Conservation (phyloP, 2,113 vertebrate species). For the Amazona vittata region DNA sequence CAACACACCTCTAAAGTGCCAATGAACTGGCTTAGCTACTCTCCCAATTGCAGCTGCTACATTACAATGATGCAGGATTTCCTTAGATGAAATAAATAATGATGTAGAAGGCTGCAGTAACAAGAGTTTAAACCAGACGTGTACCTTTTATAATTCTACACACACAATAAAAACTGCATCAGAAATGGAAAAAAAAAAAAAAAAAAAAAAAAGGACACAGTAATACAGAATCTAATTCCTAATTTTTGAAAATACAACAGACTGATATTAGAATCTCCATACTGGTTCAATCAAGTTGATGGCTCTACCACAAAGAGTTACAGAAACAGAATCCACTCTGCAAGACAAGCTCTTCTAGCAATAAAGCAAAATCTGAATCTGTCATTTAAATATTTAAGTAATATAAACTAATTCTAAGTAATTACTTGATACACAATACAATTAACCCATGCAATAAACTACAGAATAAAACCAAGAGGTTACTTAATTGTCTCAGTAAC, state of each 20-base stretch:
- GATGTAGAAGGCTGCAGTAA: background rate
- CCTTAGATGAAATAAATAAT: background rate
- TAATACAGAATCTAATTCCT: background rate
- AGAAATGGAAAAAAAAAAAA: fast-evolving
- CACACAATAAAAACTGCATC: background rate
- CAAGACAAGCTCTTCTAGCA: background rate
- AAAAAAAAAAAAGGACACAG: background rate
- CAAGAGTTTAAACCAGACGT: background rate
- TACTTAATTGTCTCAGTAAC: background rate
- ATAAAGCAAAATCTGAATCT: background rate
- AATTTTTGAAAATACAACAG: background rate
- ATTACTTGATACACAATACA: background rate
- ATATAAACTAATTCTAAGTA: background rate
- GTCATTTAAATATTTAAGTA: background rate
- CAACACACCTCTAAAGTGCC: background rate
- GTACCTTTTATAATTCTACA: background rate
- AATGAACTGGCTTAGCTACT: background rate
- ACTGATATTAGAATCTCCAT: background rate
- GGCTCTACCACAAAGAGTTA: background rate
- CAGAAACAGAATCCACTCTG: background rate
- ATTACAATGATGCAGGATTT: background rate
- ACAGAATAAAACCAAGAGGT: background rate
- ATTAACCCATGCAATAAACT: conserved; percentile 7
- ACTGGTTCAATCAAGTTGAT: background rate
- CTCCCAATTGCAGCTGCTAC: background rate